A percentile compares a stretch with the other conserved stretches of the same genome.
These are phyloP conservation scores for Protobothrops flavoviridis DNA, from an alignment of 2,113 vertebrate genomes.

Conservation along the genomic window DNA sequence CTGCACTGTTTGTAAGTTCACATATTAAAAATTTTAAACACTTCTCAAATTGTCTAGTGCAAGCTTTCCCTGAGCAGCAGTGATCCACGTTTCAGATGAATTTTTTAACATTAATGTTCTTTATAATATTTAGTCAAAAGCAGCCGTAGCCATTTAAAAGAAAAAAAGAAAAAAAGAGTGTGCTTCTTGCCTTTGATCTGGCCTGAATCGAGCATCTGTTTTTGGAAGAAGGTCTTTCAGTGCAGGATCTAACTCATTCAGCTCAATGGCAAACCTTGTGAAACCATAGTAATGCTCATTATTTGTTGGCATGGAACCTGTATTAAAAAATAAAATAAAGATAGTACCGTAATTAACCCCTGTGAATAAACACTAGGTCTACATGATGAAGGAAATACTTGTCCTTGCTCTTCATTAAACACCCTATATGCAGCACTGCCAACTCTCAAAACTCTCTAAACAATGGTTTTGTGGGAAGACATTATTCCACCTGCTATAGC, in stretches of 20 bases:
- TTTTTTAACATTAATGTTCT: background rate
- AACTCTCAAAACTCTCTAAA: background rate
- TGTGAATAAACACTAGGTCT: background rate
- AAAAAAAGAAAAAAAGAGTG: background rate
- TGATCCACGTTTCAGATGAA: background rate
- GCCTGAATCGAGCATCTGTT: conserved; percentile 93
- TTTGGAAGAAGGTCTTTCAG: conserved; percentile 90
- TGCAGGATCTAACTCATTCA: conserved; percentile 95
- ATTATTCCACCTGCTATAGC: background rate
- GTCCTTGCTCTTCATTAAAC: background rate
- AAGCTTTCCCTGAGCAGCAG: background rate
- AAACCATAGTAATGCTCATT: conserved; percentile 98
- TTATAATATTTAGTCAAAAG: background rate
- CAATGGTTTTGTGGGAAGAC: background rate
- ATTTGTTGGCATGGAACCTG: conserved; percentile 97
- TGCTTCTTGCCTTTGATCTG: conserved; percentile 88
- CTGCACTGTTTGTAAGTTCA: background rate
- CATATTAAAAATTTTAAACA: background rate
- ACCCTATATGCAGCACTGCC: too few relatives aligned
- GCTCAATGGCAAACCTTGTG: conserved; percentile 95
- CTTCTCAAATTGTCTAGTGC: background rate
- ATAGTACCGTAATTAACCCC: background rate
- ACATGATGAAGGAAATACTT: background rate
- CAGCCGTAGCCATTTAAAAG: conserved; percentile 1
- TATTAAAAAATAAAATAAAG: conserved; percentile 31